phyloP scores from a whole-genome alignment of 2,113 vertebrate species.

The Lipotes vexillifer region DNA sequence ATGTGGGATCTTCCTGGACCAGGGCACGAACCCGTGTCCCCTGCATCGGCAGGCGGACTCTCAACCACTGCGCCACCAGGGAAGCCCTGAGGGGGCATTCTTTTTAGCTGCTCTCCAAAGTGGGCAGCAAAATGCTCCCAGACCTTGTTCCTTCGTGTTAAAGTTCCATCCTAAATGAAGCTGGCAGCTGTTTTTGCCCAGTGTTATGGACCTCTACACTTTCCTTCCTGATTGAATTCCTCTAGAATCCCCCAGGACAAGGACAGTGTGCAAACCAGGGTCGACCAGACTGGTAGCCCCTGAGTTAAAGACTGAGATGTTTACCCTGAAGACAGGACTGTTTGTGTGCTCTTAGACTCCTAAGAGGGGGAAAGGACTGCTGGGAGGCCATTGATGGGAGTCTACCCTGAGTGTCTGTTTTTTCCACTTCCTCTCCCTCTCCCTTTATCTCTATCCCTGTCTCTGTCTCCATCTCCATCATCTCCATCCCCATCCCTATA shows the following conservation, averaged over 20 bases:
- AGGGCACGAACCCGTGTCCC: too few species aligned
- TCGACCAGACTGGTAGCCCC: not conserved
- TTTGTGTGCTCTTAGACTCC: not conserved
- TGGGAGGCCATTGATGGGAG: not conserved
- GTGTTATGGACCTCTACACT: fast-evolving
- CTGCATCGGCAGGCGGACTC: too few species aligned
- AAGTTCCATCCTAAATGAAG: not conserved
- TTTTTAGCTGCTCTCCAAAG: not conserved
- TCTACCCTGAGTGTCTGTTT: not conserved
- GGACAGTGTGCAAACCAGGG: not conserved
- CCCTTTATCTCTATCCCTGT: fast-evolving
- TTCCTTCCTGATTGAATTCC: not conserved
- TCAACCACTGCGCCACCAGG: too few species aligned
- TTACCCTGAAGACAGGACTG: not conserved
- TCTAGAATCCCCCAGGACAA: not conserved
- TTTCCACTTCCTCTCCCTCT: fast-evolving
- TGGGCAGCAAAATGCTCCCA: not conserved
- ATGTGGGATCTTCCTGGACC: too few species aligned
- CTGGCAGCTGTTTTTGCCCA: not conserved
- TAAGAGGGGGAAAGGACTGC: fast-evolving
- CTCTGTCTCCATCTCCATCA: too few species aligned
- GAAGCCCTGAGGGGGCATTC: not conserved
- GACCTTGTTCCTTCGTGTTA: not conserved
- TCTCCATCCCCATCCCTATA: too few species aligned
- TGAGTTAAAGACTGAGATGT: not conserved